Base-by-base conservation (phyloP, 2,888 invertebrate species). In the Petrolisthes manimaculis region DNA sequence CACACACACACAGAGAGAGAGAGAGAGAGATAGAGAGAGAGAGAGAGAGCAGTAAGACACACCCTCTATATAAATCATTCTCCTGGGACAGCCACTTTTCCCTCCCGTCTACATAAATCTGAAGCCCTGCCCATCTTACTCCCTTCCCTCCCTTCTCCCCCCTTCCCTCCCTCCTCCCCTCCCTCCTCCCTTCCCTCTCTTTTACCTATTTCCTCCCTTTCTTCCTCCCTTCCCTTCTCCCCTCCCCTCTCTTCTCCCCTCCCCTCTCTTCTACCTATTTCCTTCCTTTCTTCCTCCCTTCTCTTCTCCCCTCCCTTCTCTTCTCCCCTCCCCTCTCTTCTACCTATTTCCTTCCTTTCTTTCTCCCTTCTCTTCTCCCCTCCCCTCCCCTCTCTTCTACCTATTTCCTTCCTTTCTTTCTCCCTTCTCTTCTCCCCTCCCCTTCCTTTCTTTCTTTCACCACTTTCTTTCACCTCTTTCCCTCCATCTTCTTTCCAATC, bases 31-130 rank as follows among this genome's bases (percentile, higher is more conserved):
- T 6, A 84, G 37, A 77, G 84, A 55, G 55, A 61, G 75, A 6
- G 56, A 53, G 83, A 51, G 83, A n/a, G 12, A 6, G 12, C 53
- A 71, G 74, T 69, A 83, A 71, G 51, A 71, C 54, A n/a, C 54
- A n/a, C 21, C 53, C 69, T 8, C n/a, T 5, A 51, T 18, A 61
- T 82, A 67, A 82, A 82, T 67, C 67, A 69, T 71, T 69, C 71
- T 67, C n/a, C 71, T 54, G 8, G 4, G 80, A 61, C 80, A 80
- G 80, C 55, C 12, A 80, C 56, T 80, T 80, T 80, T 80, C 56
- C 61, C 80, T 37, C 61, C 53, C 53, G 56, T 80, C 80, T 55
- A 80, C 80, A 80, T 80, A 80, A 80, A 80, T 80, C 14, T 80
- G 80, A 80, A 80, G 56, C 56, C 53, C 56, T 69, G 8, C 69